Conservation (phyloP, 2,797 vertebrate genomes). For the Heterohyrax brucei region DNA sequence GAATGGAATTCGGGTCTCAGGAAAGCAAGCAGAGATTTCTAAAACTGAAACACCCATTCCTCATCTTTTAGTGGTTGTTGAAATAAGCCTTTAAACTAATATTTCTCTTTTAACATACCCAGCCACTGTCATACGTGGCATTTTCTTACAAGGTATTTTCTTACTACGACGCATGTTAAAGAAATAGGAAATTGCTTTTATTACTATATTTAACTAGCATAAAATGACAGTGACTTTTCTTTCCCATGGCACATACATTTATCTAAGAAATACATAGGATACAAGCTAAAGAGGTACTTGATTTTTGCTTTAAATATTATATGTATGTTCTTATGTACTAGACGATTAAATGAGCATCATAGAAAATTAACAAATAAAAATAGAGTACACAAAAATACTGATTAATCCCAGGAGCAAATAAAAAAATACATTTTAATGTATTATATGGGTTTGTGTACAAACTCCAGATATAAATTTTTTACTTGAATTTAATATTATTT, state of each 20-base stretch:
- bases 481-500: background rate
- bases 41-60: too few species aligned
- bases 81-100: constrained; percentile 22
- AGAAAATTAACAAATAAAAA: background rate
- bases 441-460: background rate
- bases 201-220: background rate
- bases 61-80: background rate
- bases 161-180: background rate
- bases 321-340: background rate
- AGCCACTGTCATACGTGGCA: background rate
- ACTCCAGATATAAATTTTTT: background rate
- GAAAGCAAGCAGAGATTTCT: too few species aligned
- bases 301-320: background rate
- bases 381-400: background rate
- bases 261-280: background rate
- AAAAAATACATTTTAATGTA: background rate
- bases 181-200: background rate
- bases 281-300: background rate
- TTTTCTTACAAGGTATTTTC: background rate
- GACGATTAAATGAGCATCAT: background rate
- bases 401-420: background rate
- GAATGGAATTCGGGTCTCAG: too few species aligned
- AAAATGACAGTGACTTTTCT: background rate
- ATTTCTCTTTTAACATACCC: background rate
- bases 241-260: background rate